Base-by-base conservation (phyloP, 2,888 invertebrate genomes). In the Xiphydria camelus region DNA sequence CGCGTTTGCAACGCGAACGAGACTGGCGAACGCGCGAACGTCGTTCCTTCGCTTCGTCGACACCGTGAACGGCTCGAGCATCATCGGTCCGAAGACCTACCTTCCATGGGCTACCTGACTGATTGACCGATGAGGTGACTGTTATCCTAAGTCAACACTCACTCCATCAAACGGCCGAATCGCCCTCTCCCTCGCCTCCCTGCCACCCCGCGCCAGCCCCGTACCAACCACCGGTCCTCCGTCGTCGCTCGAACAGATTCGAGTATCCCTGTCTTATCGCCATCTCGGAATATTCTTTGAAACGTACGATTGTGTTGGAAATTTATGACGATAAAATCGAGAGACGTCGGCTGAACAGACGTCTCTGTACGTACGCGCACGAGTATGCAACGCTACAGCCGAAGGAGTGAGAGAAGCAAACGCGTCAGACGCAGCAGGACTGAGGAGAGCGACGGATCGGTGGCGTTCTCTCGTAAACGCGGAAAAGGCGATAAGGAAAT, bases 101-200 rank as follows among this genome's bases (percentile, higher is more conserved):
- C 61, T 59, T 58, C 61, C 57, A 52, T 58, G 58, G 64, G 60
- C 68, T 70, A 71, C 71, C 71, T 72, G 73, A 68, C 71, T 70
- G 74, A 74, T 75, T 73, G 73, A 75, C 73, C 63, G 75, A 75
- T 74, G 75, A 71, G 67, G 59, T 65, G 67, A 73, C 72, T 68
- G 70, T 70, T 72, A 72, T 74, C 73, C 75, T 68, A 74, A 73
- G 73, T 75, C 73, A 74, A 74, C 73, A 73, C 72, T 71, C 70
- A 65, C 68, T 74, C 67, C 68, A 73, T 74, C 75, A 73, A 64
- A 47, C 64, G 59, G 58, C 58, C 61, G 64, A 68, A 66, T 69
- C 61, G 52, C 53, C 41, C 53, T 12, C 29, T 29, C 14, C 12
- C 29, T 29, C 14, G 12, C 6, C 15, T 12, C 12, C 29, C 9